Percentiles rank a stretch among this genome's conserved stretches.
phyloP scores from a whole-genome alignment of 2,797 vertebrate species.

The Manis javanica region DNA sequence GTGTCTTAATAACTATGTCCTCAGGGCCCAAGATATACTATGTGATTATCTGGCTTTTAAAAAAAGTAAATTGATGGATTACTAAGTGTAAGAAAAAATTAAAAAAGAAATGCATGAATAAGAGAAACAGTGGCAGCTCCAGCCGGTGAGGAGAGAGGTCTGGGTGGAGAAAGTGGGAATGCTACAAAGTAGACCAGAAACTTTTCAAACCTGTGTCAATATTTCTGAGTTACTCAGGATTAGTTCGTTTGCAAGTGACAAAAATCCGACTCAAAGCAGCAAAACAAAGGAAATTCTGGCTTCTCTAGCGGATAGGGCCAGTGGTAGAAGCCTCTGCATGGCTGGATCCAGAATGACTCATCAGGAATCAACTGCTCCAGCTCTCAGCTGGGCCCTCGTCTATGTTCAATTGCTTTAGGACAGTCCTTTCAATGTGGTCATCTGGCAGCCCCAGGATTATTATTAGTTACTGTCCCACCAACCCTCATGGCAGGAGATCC shows the following conservation, averaged over 20 bases:
- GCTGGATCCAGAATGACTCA: neutral
- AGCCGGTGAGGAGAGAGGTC: neutral
- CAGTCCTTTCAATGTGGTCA: neutral
- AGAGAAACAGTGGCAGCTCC: neutral
- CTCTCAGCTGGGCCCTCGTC: neutral
- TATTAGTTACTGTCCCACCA: neutral
- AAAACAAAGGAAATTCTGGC: neutral
- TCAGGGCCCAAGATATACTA: neutral
- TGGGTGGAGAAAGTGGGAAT: neutral
- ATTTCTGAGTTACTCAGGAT: neutral
- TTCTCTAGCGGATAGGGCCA: neutral
- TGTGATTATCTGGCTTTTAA: neutral
- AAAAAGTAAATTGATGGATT: neutral
- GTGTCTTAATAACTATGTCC: neutral
- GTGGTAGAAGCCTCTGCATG: neutral
- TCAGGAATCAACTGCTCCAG: neutral
- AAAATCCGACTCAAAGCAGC: neutral
- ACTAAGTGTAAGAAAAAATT: neutral
- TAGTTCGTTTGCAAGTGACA: neutral
- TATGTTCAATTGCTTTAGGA: neutral
- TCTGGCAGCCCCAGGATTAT: neutral
- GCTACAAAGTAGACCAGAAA: neutral
- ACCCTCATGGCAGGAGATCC: neutral
- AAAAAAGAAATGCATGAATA: neutral
- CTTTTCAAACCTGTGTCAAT: neutral